Base-by-base conservation (phyloP, 2,113 vertebrate species). In the Damaliscus lunatus region DNA sequence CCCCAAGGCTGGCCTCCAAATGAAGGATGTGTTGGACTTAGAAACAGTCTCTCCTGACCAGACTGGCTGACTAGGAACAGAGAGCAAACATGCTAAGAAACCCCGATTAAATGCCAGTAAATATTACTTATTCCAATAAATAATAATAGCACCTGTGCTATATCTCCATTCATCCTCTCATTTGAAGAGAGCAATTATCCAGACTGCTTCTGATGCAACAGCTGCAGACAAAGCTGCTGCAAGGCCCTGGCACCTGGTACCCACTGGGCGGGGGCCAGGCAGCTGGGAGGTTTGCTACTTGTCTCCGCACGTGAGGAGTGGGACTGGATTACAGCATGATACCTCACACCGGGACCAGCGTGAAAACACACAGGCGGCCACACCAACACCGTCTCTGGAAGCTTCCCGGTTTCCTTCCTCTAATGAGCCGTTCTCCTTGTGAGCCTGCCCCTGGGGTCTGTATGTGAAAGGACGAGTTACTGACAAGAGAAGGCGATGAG, bases 401-500 rank as follows among this genome's bases (percentile, higher is more conserved):
- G 29, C 0, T 71, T 14, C 50, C 67, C 25, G 43, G 59, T 64
- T 53, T 60, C 40, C 62, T 91, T 87, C 52, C 7, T 52, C 67
- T 91, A 33, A 67, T 3, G 17, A 12, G 88, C 29, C 50, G 25
- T 91, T 94, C 83, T 95, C 17, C 0, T 3, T 71, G 81, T 21
- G 53, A 96, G 40, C 40, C 74, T 71, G 40, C 88, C 86, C 48
- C 48, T n/a, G 84, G 84, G 90, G 78, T 48, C 15, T 93, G 40
- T 60, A 48, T 91, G 78, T n/a, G 71, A 62, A 64, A 71, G 80
- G 83, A 94, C 67, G 71, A 67, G 55, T 33, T 62, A 60, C 1
- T 85, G 92, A 90, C 29, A 53, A 50, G 85, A 82, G 27, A 60
- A 88, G 57, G 57, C 64, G 50, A 64, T 5, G 53, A 81, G 83